Conservation (phyloP, 1,140 invertebrate genomes). For the Heliconius hermathena region DNA sequence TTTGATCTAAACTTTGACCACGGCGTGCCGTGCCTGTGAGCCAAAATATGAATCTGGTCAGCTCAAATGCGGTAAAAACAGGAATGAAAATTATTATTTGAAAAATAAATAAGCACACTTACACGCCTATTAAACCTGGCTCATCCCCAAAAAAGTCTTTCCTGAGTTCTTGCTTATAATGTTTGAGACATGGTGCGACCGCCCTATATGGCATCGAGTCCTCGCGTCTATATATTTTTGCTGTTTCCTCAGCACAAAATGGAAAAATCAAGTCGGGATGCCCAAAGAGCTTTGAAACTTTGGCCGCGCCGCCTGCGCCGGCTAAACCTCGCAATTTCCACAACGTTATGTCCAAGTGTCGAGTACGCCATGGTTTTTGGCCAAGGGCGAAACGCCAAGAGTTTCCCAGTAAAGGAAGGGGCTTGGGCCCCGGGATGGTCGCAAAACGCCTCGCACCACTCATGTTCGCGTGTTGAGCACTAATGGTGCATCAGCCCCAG, state of each 20-base stretch:
- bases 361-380: conserved; percentile 66
- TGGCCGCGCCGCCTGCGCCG: conserved; percentile 86
- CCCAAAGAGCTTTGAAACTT: conserved; percentile 88
- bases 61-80: neutral
- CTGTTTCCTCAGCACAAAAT: conserved; percentile 89
- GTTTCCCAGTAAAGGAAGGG: conserved; percentile 89
- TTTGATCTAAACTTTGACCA: conserved; percentile 91
- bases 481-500: conserved; percentile 58
- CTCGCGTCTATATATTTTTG: conserved; percentile 88
- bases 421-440: conserved; percentile 89
- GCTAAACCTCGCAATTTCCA: conserved; percentile 69
- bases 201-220: conserved; percentile 89
- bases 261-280: conserved; percentile 91
- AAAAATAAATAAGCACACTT: conserved; percentile 67
- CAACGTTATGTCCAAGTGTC: conserved; percentile 63
- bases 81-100: neutral
- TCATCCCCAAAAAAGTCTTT: conserved; percentile 88
- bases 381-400: conserved; percentile 88
- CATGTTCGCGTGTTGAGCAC: conserved; percentile 62
- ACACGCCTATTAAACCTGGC: conserved; percentile 91
- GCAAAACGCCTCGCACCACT: conserved; percentile 83
- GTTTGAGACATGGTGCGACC: conserved; percentile 89
- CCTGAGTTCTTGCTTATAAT: conserved; percentile 89
- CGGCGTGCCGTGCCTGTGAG: conserved; percentile 88
- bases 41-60: neutral